A percentile compares a stretch with the other conserved stretches of the same genome.
These are phyloP conservation scores for Setophaga kirtlandii DNA, from an alignment of 2,113 vertebrate species.

Conservation along the genomic window DNA sequence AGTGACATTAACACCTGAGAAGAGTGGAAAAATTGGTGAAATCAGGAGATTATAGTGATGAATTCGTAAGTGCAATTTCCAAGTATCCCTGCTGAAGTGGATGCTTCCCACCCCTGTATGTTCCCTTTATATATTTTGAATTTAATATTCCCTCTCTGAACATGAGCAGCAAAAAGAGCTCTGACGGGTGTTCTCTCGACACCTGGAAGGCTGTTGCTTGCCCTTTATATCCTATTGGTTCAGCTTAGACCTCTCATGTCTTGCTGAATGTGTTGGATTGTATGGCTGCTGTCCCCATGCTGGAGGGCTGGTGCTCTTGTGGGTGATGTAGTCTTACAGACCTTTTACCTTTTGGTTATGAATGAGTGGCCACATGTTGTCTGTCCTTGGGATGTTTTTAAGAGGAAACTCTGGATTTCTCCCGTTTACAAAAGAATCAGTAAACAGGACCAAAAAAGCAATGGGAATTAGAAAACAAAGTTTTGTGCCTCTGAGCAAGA, in stretches of 20 bases:
- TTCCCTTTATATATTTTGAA: not conserved
- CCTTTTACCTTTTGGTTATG: not conserved
- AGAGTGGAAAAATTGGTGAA: not conserved
- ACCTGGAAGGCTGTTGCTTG: not conserved
- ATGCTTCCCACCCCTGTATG: fast-evolving
- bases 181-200: fast-evolving
- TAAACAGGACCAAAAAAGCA: not conserved
- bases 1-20: not conserved
- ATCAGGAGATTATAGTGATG: not conserved
- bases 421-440: not conserved
- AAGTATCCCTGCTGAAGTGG: not conserved
- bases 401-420: not conserved
- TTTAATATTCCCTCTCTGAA: not conserved
- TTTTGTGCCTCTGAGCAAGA: not conserved
- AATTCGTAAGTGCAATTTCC: not conserved
- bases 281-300: not conserved
- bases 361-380: not conserved
- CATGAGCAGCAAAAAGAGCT: not conserved
- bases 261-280: fast-evolving
- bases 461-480: not conserved
- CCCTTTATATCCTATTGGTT: not conserved
- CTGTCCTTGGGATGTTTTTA: not conserved
- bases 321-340: no score
- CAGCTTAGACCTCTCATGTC: not conserved
- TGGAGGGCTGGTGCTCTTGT: not conserved